Conservation (phyloP, 2,797 vertebrate genomes). For the Gephyroberyx darwinii region DNA sequence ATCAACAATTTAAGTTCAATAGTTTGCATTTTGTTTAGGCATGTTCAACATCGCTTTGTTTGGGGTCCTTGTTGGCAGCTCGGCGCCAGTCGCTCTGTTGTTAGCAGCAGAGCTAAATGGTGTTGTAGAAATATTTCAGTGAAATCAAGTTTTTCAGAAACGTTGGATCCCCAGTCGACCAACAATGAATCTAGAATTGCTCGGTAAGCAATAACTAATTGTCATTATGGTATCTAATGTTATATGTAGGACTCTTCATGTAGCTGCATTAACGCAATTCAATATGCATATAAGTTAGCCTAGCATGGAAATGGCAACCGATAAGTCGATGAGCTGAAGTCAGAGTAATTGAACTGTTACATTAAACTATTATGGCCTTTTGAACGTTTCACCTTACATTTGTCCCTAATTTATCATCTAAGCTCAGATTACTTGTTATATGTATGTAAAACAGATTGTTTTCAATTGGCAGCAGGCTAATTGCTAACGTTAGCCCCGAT, state of each 20-base stretch:
- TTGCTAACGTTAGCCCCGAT: too few species aligned
- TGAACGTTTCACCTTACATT: background rate
- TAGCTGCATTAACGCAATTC: background rate
- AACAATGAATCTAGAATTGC: slow-evolving; percentile 83
- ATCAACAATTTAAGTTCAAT: background rate
- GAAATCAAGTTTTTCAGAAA: background rate
- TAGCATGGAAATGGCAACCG: slow-evolving; percentile 19
- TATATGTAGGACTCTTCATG: background rate
- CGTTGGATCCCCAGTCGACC: slow-evolving; percentile 1
- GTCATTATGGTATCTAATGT: background rate
- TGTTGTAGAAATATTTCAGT: slow-evolving; percentile 12
- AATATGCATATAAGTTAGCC: slow-evolving; percentile 59
- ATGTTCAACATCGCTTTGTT: slow-evolving; percentile 39
- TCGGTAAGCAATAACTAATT: slow-evolving; percentile 69
- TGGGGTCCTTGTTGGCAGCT: slow-evolving; percentile 66
- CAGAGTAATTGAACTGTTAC: background rate
- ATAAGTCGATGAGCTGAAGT: background rate
- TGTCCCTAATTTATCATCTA: rapidly evolving
- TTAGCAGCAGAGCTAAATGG: slow-evolving; percentile 28
- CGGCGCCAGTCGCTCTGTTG: slow-evolving; percentile 56
- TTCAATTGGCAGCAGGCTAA: too few species aligned
- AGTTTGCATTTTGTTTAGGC: slow-evolving; percentile 60
- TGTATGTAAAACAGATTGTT: background rate
- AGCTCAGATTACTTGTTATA: background rate
- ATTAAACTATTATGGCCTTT: rapidly evolving